Conservation (phyloP, 92 coral and sea anemone genomes). For the Zoanthus sociatus region DNA sequence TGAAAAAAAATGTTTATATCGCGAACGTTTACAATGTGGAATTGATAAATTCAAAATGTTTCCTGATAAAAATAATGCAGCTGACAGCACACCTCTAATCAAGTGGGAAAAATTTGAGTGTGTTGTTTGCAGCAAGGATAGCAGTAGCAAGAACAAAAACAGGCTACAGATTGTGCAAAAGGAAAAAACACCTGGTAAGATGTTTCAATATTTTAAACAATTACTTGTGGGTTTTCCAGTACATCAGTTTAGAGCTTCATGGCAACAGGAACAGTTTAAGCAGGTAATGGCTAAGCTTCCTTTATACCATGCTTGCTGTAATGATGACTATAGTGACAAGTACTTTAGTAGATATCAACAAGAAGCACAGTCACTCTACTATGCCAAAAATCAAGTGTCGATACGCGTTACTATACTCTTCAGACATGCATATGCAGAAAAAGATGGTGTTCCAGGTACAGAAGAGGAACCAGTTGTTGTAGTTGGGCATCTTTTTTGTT, state of each 20-base stretch:
- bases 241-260: slow-evolving; percentile 48
- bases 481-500: background rate
- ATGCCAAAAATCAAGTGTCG: too few species aligned
- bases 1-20: slow-evolving; percentile 18
- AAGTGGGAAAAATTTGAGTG: too few species aligned
- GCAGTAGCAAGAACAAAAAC: too few species aligned
- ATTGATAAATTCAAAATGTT: background rate
- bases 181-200: slow-evolving; percentile 28
- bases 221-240: background rate
- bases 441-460: too few species aligned
- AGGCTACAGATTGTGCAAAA: background rate
- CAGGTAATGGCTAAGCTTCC: slow-evolving; percentile 22
- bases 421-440: too few species aligned
- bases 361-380: too few species aligned
- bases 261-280: slow-evolving; percentile 44
- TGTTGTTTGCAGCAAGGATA: too few species aligned
- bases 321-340: slow-evolving; percentile 35
- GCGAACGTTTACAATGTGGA: slow-evolving; percentile 24
- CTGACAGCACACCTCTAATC: slow-evolving; percentile 13
- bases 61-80: slow-evolving; percentile 17
- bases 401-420: too few species aligned
- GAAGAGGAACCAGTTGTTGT: too few species aligned
- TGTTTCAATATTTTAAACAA: too few species aligned
- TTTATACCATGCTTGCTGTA: slow-evolving; percentile 25
- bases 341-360: background rate